Base-by-base conservation (phyloP, 2,797 vertebrate species). In the Ficedula albicollis region DNA sequence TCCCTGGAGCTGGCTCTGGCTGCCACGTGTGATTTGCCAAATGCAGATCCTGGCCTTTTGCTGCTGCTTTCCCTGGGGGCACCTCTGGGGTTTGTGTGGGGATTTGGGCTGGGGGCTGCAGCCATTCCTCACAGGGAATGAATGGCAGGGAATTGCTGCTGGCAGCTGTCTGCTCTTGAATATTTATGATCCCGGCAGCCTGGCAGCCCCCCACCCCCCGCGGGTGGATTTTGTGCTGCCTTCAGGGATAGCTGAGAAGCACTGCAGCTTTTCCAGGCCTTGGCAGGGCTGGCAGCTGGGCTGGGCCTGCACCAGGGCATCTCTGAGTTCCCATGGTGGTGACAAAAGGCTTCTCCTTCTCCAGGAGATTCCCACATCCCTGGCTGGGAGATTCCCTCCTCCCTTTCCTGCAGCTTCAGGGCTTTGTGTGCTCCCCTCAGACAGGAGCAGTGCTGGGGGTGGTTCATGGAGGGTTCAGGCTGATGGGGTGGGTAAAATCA, bases 1-100 rank as follows among this genome's bases (percentile, higher is more conserved):
- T 84, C 66, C 43, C 81, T 38, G 58, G 41, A 23, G 54, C 62
- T 3, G 27, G 11, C 52, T 39, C 26, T 23, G 38, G 20, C 41
- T 43, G 41, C 41, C 10, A 11, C 0, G 1, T 1, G 10, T 8
- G 44, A 1, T 56, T 38, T 68, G 63, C 62, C 39, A 38, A 5
- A 70, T 12, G 32, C 10, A 3, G 8, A 38, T 22, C 1, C 46
- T 0, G 0, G 34, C 49, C 20, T 48, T 38, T 7, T 19, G n/a
- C 79, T 49, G 63, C 75, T 66, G 68, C 64, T 79, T 9, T 81
- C 26, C 64, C 18, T 55, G 1, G 15, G 69, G 26, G 17, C 44
- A 38, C 18, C 89, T 41, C 41, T 0, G 0, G 49, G 52, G 4
- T 55, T 2, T 23, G 23, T 29, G 41, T 13, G 69, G 69, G 60